Evolutionary conservation across 2,888 invertebrate species (phyloP).

Genomic region (Epirrita christyi): DNA sequence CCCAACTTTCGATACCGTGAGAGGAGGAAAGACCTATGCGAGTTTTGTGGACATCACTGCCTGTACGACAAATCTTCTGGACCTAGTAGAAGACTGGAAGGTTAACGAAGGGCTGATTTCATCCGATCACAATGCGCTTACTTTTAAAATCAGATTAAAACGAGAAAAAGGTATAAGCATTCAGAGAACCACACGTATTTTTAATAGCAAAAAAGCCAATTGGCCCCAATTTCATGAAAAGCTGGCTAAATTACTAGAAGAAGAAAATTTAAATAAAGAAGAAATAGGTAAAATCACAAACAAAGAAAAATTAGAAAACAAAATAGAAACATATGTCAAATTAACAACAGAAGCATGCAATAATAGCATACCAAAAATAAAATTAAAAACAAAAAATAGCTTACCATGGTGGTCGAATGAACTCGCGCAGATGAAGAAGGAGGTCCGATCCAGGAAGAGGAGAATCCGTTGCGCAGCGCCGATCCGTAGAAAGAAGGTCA

Average conservation of each 20-base stretch:
- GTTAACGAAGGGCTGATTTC: slow-evolving; percentile 25
- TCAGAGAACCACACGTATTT: too few species aligned
- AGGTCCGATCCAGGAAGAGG: slow-evolving; percentile 23
- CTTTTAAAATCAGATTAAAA: slow-evolving; percentile 23
- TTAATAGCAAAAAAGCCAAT: neutral
- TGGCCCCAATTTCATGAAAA: neutral
- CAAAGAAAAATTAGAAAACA: slow-evolving; percentile 1
- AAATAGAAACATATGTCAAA: slow-evolving; percentile 3
- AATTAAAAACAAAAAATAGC: slow-evolving; percentile 2
- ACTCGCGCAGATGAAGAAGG: slow-evolving; percentile 25
- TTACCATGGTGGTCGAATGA: slow-evolving; percentile 1
- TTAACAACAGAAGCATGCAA: slow-evolving; percentile 4
- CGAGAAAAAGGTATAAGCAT: slow-evolving; percentile 11
- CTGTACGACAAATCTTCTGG: slow-evolving; percentile 28
- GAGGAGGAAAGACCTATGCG: slow-evolving; percentile 19
- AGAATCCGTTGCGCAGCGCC: slow-evolving; percentile 17
- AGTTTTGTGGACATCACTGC: slow-evolving; percentile 17
- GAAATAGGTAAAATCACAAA: slow-evolving; percentile 1
- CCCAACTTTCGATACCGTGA: slow-evolving; percentile 41
- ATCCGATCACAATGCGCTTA: slow-evolving; percentile 40
- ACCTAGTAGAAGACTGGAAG: slow-evolving; percentile 17
- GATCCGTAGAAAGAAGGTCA: slow-evolving; percentile 9
- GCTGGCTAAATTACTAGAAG: neutral
- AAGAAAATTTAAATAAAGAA: slow-evolving; percentile 8
- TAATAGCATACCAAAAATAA: neutral